Evolutionary conservation across 2,888 invertebrate genomes (phyloP).

Genomic region (Thymelicus lineola): DNA sequence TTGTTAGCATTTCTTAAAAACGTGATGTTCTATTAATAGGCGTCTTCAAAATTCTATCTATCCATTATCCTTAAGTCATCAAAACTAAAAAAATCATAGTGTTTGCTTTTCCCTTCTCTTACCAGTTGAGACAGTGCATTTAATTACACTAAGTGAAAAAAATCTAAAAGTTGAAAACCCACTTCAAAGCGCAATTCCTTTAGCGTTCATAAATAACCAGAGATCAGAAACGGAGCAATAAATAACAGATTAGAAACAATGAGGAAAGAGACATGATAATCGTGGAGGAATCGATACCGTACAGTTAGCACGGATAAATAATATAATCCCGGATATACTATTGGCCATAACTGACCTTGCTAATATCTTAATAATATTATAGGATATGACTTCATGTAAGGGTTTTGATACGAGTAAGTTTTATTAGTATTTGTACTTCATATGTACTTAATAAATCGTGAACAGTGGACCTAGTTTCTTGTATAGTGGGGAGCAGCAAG

Average conservation of each 20-base stretch:
- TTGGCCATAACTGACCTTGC: conserved; percentile 14
- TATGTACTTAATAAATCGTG: too few species aligned
- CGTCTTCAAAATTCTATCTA: too few species aligned
- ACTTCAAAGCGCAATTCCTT: neutral
- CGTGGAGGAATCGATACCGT: conserved; percentile 18
- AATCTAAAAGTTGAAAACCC: neutral
- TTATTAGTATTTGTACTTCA: too few species aligned
- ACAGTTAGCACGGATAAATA: conserved; percentile 9
- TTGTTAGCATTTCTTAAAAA: too few species aligned
- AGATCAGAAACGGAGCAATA: conserved; percentile 26
- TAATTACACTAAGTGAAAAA: too few species aligned
- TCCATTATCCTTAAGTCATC: too few species aligned
- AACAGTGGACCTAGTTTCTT: too few species aligned
- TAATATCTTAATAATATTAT: conserved; percentile 19
- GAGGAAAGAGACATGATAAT: conserved; percentile 21
- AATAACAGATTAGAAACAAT: conserved; percentile 32
- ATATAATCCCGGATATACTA: neutral
- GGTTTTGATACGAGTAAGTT: neutral
- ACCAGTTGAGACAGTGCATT: too few species aligned
- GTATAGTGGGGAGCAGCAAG: too few species aligned
- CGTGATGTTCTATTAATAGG: too few species aligned
- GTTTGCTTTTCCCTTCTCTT: too few species aligned
- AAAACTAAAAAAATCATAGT: too few species aligned
- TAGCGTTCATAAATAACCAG: conserved; percentile 23
- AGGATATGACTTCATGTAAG: neutral